These are phyloP conservation scores for Myiozetetes cayanensis DNA, from an alignment of 2,113 vertebrate genomes.

Conservation along the genomic window DNA sequence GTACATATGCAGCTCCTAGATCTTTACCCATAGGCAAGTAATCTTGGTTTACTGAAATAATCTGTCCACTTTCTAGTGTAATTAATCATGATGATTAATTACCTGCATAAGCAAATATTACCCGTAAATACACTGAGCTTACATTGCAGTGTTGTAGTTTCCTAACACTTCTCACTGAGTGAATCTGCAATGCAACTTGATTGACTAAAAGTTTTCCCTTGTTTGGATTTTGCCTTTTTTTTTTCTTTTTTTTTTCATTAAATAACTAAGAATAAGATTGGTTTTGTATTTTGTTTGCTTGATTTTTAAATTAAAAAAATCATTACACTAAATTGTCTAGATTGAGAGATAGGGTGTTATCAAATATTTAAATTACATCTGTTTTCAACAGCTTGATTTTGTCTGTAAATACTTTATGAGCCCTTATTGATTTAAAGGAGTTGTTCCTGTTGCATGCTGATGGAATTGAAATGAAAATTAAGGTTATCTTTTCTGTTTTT, in stretches of 20 bases:
- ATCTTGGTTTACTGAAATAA: slow-evolving; percentile 56
- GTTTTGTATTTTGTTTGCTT: neutral
- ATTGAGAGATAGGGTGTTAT: neutral
- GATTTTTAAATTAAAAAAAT: neutral
- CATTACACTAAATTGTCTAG: neutral
- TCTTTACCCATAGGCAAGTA: slow-evolving; percentile 46
- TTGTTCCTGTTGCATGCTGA: neutral
- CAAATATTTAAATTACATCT: neutral
- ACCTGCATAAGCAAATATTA: slow-evolving; percentile 32
- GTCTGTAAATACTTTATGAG: neutral
- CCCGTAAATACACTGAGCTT: neutral
- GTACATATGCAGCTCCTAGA: slow-evolving; percentile 2
- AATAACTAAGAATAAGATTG: neutral
- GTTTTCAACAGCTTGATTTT: neutral
- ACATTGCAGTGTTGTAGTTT: neutral
- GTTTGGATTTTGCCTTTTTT: neutral
- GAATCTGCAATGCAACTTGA: neutral
- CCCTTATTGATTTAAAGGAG: neutral
- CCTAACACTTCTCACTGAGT: neutral
- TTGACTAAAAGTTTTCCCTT: neutral
- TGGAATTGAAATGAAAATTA: neutral
- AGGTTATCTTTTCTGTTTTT: neutral
- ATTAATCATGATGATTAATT: slow-evolving; percentile 65
- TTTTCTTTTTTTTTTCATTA: neutral
- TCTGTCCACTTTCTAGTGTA: slow-evolving; percentile 37